Conservation (phyloP, 2,797 vertebrate species). For the Scarus forsteni region DNA sequence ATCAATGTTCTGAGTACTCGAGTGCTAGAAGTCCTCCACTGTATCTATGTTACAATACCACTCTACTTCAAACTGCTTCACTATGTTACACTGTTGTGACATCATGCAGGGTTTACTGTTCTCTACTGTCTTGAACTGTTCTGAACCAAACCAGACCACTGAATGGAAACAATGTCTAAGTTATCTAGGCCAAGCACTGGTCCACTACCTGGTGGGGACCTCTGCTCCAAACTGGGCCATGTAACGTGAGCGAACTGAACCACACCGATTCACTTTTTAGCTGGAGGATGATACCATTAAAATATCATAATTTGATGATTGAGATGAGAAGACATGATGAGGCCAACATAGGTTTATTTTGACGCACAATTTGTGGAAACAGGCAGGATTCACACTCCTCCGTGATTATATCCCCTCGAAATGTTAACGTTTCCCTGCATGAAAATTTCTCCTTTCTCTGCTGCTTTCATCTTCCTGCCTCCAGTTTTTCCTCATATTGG, state of each 20-base stretch:
- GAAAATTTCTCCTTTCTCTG: conserved; percentile 17
- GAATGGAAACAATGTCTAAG: no score
- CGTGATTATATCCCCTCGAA: conserved; percentile 2
- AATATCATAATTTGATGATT: conserved; percentile 25
- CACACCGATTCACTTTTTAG: background rate
- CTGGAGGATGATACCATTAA: conserved; percentile 6
- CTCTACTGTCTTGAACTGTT: no score
- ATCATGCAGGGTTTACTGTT: no score
- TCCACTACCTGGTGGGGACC: no score
- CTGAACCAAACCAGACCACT: no score
- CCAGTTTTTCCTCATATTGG: conserved; percentile 50
- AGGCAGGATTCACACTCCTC: background rate
- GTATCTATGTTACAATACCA: no score
- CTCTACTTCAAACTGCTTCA: no score
- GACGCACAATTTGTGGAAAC: conserved; percentile 5
- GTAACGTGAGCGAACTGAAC: conserved; percentile 23
- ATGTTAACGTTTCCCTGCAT: conserved; percentile 19
- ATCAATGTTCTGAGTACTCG: no score
- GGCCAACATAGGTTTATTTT: conserved; percentile 17
- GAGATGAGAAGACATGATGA: conserved; percentile 10
- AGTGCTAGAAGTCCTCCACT: no score
- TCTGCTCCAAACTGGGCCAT: conserved; percentile 8
- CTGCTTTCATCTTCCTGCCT: conserved; percentile 47
- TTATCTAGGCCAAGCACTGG: no score
- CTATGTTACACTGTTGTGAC: no score